These are phyloP conservation scores for Melanostigma gelatinosum DNA, from an alignment of 2,113 vertebrate genomes.

Conservation along the genomic window DNA sequence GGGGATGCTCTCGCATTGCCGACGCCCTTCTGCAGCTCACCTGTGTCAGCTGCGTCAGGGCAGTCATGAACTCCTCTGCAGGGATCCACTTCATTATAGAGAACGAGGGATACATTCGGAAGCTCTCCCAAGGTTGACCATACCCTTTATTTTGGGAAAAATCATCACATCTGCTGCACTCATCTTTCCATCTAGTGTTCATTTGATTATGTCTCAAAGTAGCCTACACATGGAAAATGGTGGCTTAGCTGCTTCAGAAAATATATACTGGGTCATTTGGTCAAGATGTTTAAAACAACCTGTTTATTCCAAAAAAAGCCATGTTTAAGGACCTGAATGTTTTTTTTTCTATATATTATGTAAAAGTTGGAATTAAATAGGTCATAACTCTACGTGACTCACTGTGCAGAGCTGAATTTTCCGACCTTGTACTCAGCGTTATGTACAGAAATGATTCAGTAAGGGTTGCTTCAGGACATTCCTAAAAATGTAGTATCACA, in stretches of 20 bases:
- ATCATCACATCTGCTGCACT: neutral
- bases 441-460: conserved; percentile 20
- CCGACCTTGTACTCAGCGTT: neutral
- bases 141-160: neutral
- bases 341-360: neutral
- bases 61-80: conserved; percentile 93
- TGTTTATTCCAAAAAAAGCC: neutral
- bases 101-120: conserved; percentile 94
- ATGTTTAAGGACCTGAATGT: neutral
- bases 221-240: neutral
- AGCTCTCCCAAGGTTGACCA: conserved; percentile 92
- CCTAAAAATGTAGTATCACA: conserved; percentile 4
- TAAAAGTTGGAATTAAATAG: conserved; percentile 13
- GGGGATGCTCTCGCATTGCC: conserved; percentile 91
- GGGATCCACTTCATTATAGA: conserved; percentile 96
- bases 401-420: conserved; percentile 13
- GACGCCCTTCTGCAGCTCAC: conserved; percentile 97
- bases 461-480: neutral
- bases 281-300: conserved; percentile 2
- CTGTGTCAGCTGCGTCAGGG: conserved; percentile 93
- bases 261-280: neutral
- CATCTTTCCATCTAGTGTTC: neutral
- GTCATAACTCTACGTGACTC: conserved; percentile 22
- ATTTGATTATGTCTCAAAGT: neutral
- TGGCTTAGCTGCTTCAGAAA: neutral